phyloP scores from a whole-genome alignment of 2,888 invertebrate species.

The Agonopterix arenella region DNA sequence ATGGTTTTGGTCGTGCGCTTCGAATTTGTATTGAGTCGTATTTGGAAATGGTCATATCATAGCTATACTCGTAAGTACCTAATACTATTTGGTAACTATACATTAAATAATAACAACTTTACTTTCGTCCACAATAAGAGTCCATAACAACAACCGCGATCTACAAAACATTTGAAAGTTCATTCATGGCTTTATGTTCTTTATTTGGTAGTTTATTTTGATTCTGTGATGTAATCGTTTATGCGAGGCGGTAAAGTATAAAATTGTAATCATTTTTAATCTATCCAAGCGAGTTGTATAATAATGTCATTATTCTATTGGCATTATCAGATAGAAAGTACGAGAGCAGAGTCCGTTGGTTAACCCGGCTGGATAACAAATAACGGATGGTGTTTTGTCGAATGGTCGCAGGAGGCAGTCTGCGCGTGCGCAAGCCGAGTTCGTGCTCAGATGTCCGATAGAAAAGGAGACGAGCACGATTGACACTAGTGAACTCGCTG shows the following conservation, averaged over 20 bases:
- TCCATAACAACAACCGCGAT: neutral
- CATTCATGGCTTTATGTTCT: constrained; percentile 14
- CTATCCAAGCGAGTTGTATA: constrained; percentile 44
- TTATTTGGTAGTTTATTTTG: constrained; percentile 27
- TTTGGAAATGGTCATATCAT: no score
- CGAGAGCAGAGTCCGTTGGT: constrained; percentile 24
- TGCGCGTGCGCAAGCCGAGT: constrained; percentile 29
- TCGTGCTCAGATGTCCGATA: constrained; percentile 64
- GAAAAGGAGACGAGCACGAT: constrained; percentile 58
- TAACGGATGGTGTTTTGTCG: constrained; percentile 9
- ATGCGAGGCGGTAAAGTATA: constrained; percentile 28
- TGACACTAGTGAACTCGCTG: constrained; percentile 48
- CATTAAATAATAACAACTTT: no score
- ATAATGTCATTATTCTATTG: constrained; percentile 30
- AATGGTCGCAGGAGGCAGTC: neutral
- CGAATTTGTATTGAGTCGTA: constrained; percentile 3
- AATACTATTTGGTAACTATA: no score
- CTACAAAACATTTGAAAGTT: constrained; percentile 19
- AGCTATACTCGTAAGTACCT: no score
- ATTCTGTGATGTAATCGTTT: constrained; percentile 35
- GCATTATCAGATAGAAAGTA: constrained; percentile 68
- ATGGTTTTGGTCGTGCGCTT: neutral
- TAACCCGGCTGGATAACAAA: constrained; percentile 36
- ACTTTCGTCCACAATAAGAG: no score
- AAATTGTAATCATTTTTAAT: constrained; percentile 38